Base-by-base conservation (phyloP, 1,140 invertebrate species). In the Euura saliciscinereae region DNA sequence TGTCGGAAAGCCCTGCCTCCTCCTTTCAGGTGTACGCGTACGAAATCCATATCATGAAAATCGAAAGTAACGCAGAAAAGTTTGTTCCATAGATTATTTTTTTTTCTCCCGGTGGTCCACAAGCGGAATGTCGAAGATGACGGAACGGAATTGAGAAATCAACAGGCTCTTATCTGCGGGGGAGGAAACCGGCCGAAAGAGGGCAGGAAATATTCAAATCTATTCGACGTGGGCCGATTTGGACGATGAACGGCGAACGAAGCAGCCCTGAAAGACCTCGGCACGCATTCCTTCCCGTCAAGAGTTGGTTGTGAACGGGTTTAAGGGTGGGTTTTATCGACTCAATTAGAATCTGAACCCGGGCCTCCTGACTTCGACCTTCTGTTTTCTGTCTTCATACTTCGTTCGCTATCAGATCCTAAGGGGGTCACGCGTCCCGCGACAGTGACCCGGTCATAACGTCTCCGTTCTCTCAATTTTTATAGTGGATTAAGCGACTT, bases 1-100 rank as follows among this genome's bases (percentile, higher is more conserved):
- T 70, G 74, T 73, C 51, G 11, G 13, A n/a, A 65, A 11, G 8
- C 28, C 51, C 70, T 3, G n/a, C 68, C 42, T 43, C 8, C 43
- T 71, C n/a, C 68, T 69, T 69, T 59, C 51, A 6, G 51, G 13
- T 59, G 13, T 28, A 28, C 28, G 28, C 28, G 28, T 28, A 28
- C 28, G 28, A 28, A 28, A 28, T 28, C 28, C 28, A 28, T 28
- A 28, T 28, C 0, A 28, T 28, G 28, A 28, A 28, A 28, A 28
- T 28, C 28, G 28, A 28, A 28, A 28, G 28, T 28, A 28, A 28
- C 28, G 28, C 28, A 28, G 28, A 28, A 28, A 28, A 28, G 28
- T 28, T 28, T 28, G 28, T 28, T 28, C 28, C 28, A 28, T 28
- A 28, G 28, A 28, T 28, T 28, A 28, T 28, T 28, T 28, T 28